phyloP scores from a whole-genome alignment of 2,888 invertebrate genomes.

The Drosophila emarginata region DNA sequence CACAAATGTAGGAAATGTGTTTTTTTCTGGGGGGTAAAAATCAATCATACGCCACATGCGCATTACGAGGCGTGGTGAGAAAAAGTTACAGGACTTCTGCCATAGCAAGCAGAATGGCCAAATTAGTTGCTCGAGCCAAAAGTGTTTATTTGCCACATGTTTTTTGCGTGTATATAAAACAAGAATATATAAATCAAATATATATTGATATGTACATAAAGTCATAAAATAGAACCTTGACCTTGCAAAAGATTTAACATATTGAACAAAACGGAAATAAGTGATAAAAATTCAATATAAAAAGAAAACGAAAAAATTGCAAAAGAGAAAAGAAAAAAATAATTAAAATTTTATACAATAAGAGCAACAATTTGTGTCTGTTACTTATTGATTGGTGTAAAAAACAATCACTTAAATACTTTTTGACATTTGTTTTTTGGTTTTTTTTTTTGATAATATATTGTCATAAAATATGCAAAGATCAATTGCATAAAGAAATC shows the following conservation, averaged over 20 bases:
- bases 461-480: constrained; percentile 52
- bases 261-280: background rate
- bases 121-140: constrained; percentile 8
- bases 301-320: background rate
- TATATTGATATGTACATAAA: background rate
- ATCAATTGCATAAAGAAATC: constrained; percentile 18
- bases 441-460: no score
- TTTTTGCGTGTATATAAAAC: constrained; percentile 14
- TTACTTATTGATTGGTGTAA: constrained; percentile 62
- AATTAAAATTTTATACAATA: background rate
- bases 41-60: constrained; percentile 79
- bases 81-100: constrained; percentile 12
- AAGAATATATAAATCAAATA: constrained; percentile 2
- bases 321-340: background rate
- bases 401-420: background rate
- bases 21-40: constrained; percentile 48
- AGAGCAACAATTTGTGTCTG: constrained; percentile 56
- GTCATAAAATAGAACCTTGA: background rate
- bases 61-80: constrained; percentile 51
- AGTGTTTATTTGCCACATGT: constrained; percentile 10
- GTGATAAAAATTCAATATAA: background rate
- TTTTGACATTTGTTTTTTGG: no score
- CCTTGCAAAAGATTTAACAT: background rate
- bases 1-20: background rate
- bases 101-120: constrained; percentile 22